These are phyloP conservation scores for Zeugodacus cucurbitae DNA, from an alignment of 1,140 invertebrate genomes.

Conservation along the genomic window DNA sequence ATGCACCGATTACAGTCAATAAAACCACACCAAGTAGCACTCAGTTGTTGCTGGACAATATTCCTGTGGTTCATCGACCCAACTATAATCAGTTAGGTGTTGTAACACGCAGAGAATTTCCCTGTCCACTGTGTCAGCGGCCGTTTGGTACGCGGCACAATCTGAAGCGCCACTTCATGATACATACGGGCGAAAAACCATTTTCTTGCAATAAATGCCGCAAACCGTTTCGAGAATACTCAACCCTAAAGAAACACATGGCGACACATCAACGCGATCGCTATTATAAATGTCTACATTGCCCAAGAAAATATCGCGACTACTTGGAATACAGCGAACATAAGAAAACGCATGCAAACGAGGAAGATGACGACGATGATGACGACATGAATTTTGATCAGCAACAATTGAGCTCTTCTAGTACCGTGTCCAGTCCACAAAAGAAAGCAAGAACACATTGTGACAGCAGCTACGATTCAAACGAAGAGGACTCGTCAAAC, in stretches of 20 bases:
- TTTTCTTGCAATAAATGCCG: constrained; percentile 60
- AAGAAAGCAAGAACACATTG: background rate
- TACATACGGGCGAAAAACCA: constrained; percentile 62
- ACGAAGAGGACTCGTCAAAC: constrained; percentile 49
- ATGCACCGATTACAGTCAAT: background rate
- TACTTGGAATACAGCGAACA: constrained; percentile 58
- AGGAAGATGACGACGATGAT: constrained; percentile 3
- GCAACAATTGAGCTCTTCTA: background rate
- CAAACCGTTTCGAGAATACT: constrained; percentile 62
- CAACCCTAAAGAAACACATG: constrained; percentile 63
- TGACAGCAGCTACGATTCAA: constrained; percentile 50
- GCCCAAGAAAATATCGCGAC: constrained; percentile 55
- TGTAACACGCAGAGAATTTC: constrained; percentile 49
- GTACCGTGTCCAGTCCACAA: background rate
- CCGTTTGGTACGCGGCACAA: constrained; percentile 63
- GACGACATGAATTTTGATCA: constrained; percentile 6
- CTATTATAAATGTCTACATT: constrained; percentile 59
- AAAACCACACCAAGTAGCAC: background rate
- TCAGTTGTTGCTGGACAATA: constrained; percentile 41
- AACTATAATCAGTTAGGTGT: constrained; percentile 14
- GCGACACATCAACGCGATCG: constrained; percentile 59
- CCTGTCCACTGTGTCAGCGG: constrained; percentile 60
- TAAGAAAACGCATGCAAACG: constrained; percentile 49
- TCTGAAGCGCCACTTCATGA: constrained; percentile 63
- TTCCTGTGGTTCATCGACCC: constrained; percentile 36